phyloP scores from a whole-genome alignment of 2,113 vertebrate genomes.

The Pteruthius melanotis region DNA sequence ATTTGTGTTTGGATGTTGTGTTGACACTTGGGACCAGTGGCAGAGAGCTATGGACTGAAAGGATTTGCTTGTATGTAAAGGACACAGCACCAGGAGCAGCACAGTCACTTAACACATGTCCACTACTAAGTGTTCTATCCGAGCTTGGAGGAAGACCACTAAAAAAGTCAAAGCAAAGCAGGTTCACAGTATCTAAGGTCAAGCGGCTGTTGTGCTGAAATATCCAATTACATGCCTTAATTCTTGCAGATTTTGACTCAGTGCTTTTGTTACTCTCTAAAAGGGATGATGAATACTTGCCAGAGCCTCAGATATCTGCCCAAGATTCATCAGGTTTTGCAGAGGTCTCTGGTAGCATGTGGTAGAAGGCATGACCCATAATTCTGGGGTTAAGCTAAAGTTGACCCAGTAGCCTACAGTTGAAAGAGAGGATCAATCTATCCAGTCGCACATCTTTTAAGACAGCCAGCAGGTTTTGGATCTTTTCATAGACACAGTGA shows the following conservation, averaged over 20 bases:
- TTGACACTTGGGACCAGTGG: neutral
- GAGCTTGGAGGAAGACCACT: neutral
- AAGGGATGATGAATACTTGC: neutral
- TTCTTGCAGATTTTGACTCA: neutral
- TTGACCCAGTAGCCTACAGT: neutral
- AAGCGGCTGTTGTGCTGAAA: neutral
- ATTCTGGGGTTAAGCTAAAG: neutral
- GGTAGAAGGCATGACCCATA: neutral
- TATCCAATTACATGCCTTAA: neutral
- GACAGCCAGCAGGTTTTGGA: neutral
- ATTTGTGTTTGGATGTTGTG: neutral
- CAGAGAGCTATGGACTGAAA: neutral
- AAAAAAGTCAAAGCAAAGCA: neutral
- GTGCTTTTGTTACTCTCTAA: neutral
- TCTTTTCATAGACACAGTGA: neutral
- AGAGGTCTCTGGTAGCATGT: neutral
- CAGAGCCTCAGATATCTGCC: neutral
- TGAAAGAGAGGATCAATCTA: neutral
- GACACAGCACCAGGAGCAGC: neutral
- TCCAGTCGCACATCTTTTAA: neutral
- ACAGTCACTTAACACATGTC: neutral
- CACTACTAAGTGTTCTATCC: neutral
- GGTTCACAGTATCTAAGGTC: neutral
- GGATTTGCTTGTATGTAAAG: neutral
- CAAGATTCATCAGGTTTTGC: neutral